Percentiles rank a stretch among this genome's conserved stretches.
These are phyloP conservation scores for Netelia fuscicornis DNA, from an alignment of 2,888 invertebrate genomes.

Conservation along the genomic window DNA sequence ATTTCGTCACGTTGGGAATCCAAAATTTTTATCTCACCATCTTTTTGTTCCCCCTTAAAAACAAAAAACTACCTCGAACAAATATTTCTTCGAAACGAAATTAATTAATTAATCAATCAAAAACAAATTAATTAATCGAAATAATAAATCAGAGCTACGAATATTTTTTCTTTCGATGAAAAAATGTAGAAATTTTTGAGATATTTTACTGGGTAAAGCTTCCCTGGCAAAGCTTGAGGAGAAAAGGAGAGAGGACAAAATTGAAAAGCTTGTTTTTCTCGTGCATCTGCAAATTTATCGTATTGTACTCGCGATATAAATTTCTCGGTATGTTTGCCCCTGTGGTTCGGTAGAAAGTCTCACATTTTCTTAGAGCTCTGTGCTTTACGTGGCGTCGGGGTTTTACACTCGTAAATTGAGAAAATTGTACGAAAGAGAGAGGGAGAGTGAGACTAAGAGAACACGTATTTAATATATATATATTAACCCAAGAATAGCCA, in stretches of 20 bases:
- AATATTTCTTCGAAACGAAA: too few species aligned
- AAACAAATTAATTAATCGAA: background rate
- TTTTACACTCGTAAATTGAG: constrained; percentile 49
- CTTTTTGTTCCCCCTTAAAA: too few species aligned
- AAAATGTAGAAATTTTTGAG: background rate
- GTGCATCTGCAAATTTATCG: constrained; percentile 29
- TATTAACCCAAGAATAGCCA: background rate
- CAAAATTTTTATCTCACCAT: background rate
- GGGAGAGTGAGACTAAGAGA: background rate
- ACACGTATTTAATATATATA: background rate
- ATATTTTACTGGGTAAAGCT: background rate
- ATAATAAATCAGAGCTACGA: background rate
- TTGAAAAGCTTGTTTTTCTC: constrained; percentile 50
- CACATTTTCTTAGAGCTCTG: constrained; percentile 31
- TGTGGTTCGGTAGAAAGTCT: constrained; percentile 23
- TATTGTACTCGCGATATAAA: constrained; percentile 36
- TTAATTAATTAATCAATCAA: background rate
- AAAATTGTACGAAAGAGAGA: constrained; percentile 21
- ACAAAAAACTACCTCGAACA: too few species aligned
- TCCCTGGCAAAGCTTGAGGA: background rate
- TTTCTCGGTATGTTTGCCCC: constrained; percentile 33
- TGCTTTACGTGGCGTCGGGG: constrained; percentile 15
- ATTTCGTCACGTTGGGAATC: background rate
- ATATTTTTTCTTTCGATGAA: background rate
- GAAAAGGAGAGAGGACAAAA: background rate